Evolutionary conservation across 2,797 vertebrate species (phyloP).

Genomic region (Syngnathus rostellatus): DNA sequence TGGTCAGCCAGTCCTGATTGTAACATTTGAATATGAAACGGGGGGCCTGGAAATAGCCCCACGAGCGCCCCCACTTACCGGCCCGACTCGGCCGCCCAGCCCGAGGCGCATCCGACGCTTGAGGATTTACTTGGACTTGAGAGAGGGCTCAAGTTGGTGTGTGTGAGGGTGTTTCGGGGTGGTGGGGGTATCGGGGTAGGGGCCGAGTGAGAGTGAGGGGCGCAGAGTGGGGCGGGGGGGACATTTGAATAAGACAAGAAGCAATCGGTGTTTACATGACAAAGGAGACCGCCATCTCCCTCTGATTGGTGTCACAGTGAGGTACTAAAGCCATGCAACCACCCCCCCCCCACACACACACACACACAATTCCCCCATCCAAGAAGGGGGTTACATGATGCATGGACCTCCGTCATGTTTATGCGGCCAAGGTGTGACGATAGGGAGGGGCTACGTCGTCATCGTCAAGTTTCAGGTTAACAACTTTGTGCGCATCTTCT

Average conservation of each 20-base stretch:
- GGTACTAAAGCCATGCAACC: conserved; percentile 68
- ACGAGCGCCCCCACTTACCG: neutral
- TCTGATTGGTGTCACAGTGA: conserved; percentile 79
- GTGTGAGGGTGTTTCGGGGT: conserved; percentile 22
- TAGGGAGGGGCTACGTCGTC: conserved; percentile 47
- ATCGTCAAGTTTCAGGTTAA: conserved; percentile 50
- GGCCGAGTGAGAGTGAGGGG: conserved; percentile 48
- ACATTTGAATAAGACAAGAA: conserved; percentile 80
- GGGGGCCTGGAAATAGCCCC: conserved; percentile 73
- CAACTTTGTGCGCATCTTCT: conserved; percentile 48
- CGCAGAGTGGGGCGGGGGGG: conserved; percentile 30
- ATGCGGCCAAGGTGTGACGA: conserved; percentile 76
- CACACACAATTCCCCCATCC: neutral
- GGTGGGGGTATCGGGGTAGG: conserved; percentile 33
- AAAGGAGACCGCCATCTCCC: conserved; percentile 72
- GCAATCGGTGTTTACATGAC: conserved; percentile 75
- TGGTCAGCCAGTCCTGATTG: conserved; percentile 73
- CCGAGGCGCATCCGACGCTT: conserved; percentile 39
- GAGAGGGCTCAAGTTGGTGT: conserved; percentile 44
- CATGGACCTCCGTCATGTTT: conserved; percentile 71
- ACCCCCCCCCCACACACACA: conserved; percentile 46
- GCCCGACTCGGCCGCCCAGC: neutral
- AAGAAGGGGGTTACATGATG: conserved; percentile 56
- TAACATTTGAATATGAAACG: conserved; percentile 82
- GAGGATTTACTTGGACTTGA: conserved; percentile 74